Evolutionary conservation across 2,113 vertebrate species (phyloP).

Genomic region (Excalfactoria chinensis): DNA sequence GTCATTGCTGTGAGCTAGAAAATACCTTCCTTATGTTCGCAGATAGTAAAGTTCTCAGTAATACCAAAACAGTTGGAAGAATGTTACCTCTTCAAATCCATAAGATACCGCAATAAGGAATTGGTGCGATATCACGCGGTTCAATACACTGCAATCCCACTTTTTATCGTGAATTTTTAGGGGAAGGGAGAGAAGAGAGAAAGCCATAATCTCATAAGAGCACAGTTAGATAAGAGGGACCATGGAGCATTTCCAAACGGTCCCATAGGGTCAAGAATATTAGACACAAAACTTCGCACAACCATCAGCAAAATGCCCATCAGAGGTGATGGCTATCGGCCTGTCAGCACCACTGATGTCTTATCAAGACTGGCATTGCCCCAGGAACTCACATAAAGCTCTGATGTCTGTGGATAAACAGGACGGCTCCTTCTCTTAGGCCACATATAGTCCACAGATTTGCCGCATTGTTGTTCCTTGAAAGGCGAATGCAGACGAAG

Average conservation of each 20-base stretch:
- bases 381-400: not conserved
- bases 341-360: not conserved
- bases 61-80: not conserved
- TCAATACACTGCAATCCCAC: not conserved
- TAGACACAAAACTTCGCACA: not conserved
- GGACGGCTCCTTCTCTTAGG: constrained; percentile 8
- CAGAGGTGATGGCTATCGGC: not conserved
- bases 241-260: not conserved
- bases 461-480: not conserved
- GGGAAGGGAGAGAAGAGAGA: not conserved
- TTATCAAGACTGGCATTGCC: not conserved
- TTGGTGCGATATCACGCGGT: not conserved
- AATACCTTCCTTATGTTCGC: not conserved
- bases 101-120: not conserved
- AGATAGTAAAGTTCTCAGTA: constrained; percentile 28
- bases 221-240: not conserved
- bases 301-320: not conserved
- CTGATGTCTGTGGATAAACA: constrained; percentile 33
- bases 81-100: constrained; percentile 1
- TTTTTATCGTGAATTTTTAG: not conserved
- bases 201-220: not conserved
- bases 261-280: not conserved
- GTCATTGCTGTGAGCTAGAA: constrained; percentile 27
- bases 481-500: constrained; percentile 17
- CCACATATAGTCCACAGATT: not conserved